Percentiles rank a stretch among this genome's conserved stretches.
phyloP scores from a whole-genome alignment of 2,113 vertebrate genomes.

The Falcunculus frontatus region DNA sequence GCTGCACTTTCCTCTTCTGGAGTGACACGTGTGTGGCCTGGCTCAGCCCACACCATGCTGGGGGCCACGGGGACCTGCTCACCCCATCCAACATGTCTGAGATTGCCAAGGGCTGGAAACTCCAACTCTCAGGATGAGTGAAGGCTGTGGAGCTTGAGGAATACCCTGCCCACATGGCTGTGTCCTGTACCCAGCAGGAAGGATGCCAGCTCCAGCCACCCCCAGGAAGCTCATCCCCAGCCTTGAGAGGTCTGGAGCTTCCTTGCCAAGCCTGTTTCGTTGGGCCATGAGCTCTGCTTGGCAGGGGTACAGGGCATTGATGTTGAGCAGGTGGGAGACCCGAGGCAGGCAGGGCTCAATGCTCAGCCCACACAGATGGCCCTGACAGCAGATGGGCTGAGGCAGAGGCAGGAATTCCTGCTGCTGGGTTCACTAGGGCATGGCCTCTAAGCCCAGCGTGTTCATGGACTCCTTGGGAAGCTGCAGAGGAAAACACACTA shows the following conservation, averaged over 20 bases:
- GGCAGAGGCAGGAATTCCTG: conserved; percentile 21
- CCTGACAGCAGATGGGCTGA: conserved; percentile 28
- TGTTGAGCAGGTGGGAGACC: conserved; percentile 33
- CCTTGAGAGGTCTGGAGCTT: conserved; percentile 32
- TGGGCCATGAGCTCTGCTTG: neutral
- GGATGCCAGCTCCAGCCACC: conserved; percentile 29
- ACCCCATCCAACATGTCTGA: neutral
- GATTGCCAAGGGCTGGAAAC: neutral
- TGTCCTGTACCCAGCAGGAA: neutral
- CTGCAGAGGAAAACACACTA: neutral
- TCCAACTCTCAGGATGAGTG: neutral
- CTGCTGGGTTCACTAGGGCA: conserved; percentile 11
- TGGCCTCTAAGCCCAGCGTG: neutral
- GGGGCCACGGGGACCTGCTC: neutral
- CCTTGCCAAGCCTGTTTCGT: conserved; percentile 6
- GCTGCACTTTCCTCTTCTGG: neutral
- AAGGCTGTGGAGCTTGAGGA: neutral
- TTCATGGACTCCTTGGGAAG: neutral
- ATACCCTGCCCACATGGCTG: neutral
- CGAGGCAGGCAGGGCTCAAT: neutral
- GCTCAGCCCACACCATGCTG: neutral
- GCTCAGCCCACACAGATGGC: conserved; percentile 22
- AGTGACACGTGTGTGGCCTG: neutral
- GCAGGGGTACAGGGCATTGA: conserved; percentile 17
- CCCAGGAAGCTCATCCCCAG: conserved; percentile 20